These are phyloP conservation scores for Poliocrania exsul DNA, from an alignment of 2,797 vertebrate genomes.

Conservation along the genomic window DNA sequence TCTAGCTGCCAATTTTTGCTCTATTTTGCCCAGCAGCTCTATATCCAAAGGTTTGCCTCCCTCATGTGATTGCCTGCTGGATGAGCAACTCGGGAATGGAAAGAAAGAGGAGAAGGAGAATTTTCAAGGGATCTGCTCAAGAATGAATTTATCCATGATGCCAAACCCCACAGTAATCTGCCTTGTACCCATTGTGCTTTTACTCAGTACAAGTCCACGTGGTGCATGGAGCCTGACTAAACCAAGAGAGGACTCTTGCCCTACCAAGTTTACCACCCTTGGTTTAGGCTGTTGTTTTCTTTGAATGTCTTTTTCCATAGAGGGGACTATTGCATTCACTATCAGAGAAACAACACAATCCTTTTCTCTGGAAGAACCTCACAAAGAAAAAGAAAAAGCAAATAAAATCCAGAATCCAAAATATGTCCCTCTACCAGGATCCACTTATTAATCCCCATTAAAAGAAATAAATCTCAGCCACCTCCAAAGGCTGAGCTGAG, in stretches of 20 bases:
- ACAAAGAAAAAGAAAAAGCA: not conserved
- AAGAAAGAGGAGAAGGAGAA: not conserved
- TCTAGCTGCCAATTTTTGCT: not conserved
- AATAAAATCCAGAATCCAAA: not conserved
- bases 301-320: not conserved
- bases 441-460: not conserved
- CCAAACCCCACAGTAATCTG: not conserved
- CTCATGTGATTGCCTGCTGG: not conserved
- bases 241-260: not conserved
- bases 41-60: not conserved
- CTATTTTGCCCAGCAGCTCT: fast-evolving
- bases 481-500: not conserved
- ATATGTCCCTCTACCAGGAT: not conserved
- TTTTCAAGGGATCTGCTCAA: not conserved
- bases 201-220: fast-evolving
- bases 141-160: not conserved
- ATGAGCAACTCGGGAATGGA: not conserved
- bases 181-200: not conserved
- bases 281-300: not conserved
- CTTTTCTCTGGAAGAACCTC: not conserved
- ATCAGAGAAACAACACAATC: not conserved
- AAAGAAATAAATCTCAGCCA: not conserved
- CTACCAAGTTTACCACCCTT: not conserved
- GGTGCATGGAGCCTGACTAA: not conserved
- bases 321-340: not conserved